phyloP scores from a whole-genome alignment of 2,888 invertebrate genomes.

The Acanthosepion pharaonis region DNA sequence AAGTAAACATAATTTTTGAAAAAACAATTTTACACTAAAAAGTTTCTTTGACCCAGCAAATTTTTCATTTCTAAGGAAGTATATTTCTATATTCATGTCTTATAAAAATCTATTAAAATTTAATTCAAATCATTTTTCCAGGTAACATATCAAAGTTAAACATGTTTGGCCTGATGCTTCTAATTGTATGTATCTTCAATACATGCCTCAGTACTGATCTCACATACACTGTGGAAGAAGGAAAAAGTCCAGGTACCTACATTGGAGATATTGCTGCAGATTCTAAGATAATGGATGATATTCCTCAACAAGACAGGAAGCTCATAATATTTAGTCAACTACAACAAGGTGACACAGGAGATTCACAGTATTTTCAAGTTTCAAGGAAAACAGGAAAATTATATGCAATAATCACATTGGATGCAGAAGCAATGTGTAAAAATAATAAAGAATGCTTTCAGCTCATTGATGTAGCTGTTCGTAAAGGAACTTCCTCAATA shows the following conservation, averaged over 20 bases:
- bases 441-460: conserved; percentile 15
- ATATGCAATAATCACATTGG: conserved; percentile 24
- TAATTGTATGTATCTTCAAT: background rate
- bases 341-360: background rate
- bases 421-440: conserved; percentile 33
- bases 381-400: conserved; percentile 25
- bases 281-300: background rate
- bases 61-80: too few species aligned
- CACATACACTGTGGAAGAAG: conserved; percentile 34
- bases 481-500: background rate
- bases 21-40: too few species aligned
- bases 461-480: background rate
- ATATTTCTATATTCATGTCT: too few species aligned
- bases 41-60: too few species aligned
- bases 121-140: too few species aligned
- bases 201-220: background rate
- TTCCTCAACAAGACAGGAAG: background rate
- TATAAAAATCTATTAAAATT: too few species aligned
- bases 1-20: too few species aligned
- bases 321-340: background rate
- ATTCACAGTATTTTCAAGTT: background rate
- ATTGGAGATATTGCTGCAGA: conserved; percentile 37
- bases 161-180: background rate
- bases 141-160: background rate
- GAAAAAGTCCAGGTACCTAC: conserved; percentile 14